Evolutionary conservation across 2,888 invertebrate species (phyloP).

Genomic region (Callyntrura sp.): DNA sequence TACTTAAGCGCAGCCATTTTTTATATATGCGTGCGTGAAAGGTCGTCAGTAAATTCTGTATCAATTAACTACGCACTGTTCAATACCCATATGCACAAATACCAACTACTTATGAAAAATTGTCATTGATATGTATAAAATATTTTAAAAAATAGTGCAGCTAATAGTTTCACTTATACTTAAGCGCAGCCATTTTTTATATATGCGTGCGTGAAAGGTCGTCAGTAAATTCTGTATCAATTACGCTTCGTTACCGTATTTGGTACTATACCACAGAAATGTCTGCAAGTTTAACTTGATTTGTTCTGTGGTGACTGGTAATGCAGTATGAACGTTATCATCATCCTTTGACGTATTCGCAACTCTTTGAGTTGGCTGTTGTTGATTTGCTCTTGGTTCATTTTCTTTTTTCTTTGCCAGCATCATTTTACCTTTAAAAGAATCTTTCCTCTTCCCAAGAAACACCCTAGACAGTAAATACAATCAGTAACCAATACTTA

Average conservation of each 20-base stretch:
- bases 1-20: too few species aligned
- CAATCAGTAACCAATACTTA: too few species aligned
- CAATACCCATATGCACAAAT: too few species aligned
- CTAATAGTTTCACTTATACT: too few species aligned
- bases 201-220: not conserved
- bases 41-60: slow-evolving; percentile 7
- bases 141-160: too few species aligned
- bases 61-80: too few species aligned
- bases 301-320: not conserved
- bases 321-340: not conserved
- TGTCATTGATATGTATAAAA: too few species aligned
- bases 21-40: not conserved
- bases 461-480: too few species aligned
- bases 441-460: not conserved
- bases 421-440: not conserved
- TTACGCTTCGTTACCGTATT: not conserved
- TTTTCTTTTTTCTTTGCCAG: not conserved
- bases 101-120: too few species aligned
- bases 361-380: not conserved
- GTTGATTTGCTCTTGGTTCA: not conserved
- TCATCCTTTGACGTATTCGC: not conserved
- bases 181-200: too few species aligned
- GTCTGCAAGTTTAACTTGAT: not conserved
- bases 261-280: not conserved
- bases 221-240: slow-evolving; percentile 14